Evolutionary conservation across 2,797 vertebrate species (phyloP).

Genomic region (Scolopax rusticola): DNA sequence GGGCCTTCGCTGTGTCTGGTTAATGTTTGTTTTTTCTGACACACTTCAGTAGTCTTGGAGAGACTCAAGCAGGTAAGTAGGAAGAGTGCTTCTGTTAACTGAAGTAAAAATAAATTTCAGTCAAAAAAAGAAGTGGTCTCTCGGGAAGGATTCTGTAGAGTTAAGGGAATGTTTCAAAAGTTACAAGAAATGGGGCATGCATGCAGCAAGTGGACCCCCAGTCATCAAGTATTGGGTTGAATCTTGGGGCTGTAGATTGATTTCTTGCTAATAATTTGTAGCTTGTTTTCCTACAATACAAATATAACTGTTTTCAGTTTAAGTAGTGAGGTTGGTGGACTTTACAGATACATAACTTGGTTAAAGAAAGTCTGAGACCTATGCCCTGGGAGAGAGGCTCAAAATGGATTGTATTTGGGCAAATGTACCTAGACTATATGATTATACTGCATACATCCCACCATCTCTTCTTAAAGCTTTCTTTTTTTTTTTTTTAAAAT

Average conservation of each 20-base stretch:
- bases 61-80: not conserved
- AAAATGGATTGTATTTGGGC: not conserved
- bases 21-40: not conserved
- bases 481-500: not conserved
- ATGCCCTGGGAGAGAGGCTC: not conserved
- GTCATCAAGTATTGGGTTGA: not conserved
- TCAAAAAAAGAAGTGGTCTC: not conserved
- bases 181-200: not conserved
- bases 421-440: not conserved
- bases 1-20: not conserved
- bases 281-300: not conserved
- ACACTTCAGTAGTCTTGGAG: not conserved
- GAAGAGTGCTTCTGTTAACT: not conserved
- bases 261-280: not conserved
- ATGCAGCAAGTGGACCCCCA: accelerated
- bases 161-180: not conserved
- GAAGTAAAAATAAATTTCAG: not conserved
- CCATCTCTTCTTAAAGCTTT: too few species aligned
- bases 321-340: not conserved
- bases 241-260: not conserved
- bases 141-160: not conserved
- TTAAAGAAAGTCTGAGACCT: not conserved
- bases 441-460: not conserved
- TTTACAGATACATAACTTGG: not conserved
- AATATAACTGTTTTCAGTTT: not conserved